Evolutionary conservation across 1,140 invertebrate species (phyloP).

Genomic region (Anthonomus grandis): DNA sequence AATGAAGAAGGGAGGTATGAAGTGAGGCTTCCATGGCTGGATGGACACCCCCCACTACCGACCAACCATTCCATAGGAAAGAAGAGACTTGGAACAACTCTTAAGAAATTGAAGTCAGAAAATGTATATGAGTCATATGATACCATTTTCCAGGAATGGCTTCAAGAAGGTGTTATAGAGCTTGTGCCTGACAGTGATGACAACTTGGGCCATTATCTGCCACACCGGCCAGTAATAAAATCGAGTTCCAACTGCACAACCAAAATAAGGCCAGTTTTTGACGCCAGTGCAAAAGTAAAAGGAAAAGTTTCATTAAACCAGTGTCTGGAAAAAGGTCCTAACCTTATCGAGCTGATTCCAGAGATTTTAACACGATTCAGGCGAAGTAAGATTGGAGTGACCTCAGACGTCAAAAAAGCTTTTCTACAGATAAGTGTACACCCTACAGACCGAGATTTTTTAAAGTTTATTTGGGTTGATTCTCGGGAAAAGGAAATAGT

Average conservation of each 20-base stretch:
- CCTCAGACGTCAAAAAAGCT: slow-evolving; percentile 42
- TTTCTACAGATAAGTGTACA: slow-evolving; percentile 9
- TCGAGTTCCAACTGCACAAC: not conserved
- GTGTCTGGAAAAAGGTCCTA: slow-evolving; percentile 39
- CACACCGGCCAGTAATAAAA: slow-evolving; percentile 29
- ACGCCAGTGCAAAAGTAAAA: not conserved
- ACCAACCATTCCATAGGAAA: too few relatives aligned
- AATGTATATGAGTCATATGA: slow-evolving; percentile 6
- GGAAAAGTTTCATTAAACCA: slow-evolving; percentile 30
- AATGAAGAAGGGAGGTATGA: too few relatives aligned
- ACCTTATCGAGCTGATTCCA: slow-evolving; percentile 48
- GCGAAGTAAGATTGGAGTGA: slow-evolving; percentile 39
- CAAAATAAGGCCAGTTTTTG: slow-evolving; percentile 1
- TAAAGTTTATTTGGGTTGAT: slow-evolving; percentile 38
- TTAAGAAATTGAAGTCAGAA: slow-evolving; percentile 12
- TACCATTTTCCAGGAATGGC: slow-evolving; percentile 25
- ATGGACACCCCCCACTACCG: too few relatives aligned
- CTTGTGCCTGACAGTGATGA: slow-evolving; percentile 12
- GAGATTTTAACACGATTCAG: slow-evolving; percentile 45
- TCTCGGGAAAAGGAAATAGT: slow-evolving; percentile 18
- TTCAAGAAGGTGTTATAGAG: slow-evolving; percentile 29
- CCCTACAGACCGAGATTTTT: slow-evolving; percentile 29
- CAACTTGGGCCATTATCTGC: slow-evolving; percentile 21
- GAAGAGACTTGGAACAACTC: slow-evolving; percentile 10
- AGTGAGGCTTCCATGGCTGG: too few relatives aligned